Base-by-base conservation (phyloP, 2,888 invertebrate genomes). In the Drosophila kokeensis region DNA sequence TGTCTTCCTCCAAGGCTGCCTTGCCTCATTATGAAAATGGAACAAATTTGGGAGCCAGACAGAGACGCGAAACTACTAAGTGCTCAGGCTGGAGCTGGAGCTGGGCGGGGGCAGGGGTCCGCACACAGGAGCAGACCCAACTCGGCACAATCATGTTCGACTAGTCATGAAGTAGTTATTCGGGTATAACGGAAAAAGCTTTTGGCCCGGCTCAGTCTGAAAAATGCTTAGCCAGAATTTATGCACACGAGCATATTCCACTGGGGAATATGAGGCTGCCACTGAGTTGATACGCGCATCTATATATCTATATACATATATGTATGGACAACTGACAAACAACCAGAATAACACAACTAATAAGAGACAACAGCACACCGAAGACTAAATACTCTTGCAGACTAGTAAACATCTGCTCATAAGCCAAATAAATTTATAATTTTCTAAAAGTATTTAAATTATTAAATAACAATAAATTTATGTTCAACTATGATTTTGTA, bases 21-120 rank as follows among this genome's bases (percentile, higher is more conserved):
- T 75, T 80, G 45, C 71, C 88, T 82, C 87, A 86, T 86, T 88
- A 90, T 73, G 86, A 90, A 88, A 90, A 88, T 90, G 90, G 78
- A 81, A 76, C 74, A 78, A 80, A 76, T 83, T 86, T 73, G 70
- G 75, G 62, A 50, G 69, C 42, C 72, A 68, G 80, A 63, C 68
- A 59, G 60, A 66, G 63, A 65, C 60, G 54, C 65, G 60, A 76
- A 61, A 54, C 48, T 62, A 34, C 58, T 67, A 65, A 77, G 70
- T 64, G 77, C 66, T 64, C 21, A n/a, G 34, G 24, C 24, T 38
- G 36, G 34, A 30, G 3, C 52, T 42, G 34, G 13, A 53, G 50
- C 32, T 38, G 38, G 18, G 38, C 24, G 13, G 34, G 34, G 21
- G n/a, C 45, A 15, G 55, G 29, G 34, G 55, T n/a, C 15, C 40